Base-by-base conservation (phyloP, 2,888 invertebrate genomes). In the Drosophila ustulata region DNA sequence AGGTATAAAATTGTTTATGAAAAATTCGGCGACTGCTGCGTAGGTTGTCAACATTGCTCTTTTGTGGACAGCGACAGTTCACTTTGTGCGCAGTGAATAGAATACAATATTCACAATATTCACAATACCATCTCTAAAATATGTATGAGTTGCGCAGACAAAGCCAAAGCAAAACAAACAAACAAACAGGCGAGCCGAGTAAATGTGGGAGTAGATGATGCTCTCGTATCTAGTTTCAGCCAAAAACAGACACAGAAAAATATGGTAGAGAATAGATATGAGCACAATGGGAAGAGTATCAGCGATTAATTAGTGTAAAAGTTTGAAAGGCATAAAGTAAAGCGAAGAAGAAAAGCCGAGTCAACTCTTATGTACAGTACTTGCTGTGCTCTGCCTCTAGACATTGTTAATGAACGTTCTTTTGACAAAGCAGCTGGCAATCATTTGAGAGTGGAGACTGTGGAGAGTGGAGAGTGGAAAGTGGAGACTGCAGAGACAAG, bases 341-440 rank as follows among this genome's bases (percentile, higher is more conserved):
- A 28, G n/a, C 4, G 13, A 26, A 43, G 30, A 13, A 28, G n/a
- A 7, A 26, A 26, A 5, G 39, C 4, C 25, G 25, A 26, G 9
- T 34, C 34, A 34, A 34, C 34, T 11, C 11, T 11, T 3, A 11
- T 34, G 11, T 34, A 11, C 4, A 2, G 46, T 34, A 34, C 56
- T 46, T 46, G 45, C 13, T 34, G 13, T 9, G 26, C 46, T 7
- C n/a, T 18, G 53, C 18, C 41, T 23, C 11, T 11, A 53, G 28
- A 28, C 26, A 39, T 51, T 51, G 11, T 51, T 34, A 37, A 37
- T 37, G 51, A 51, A 37, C 25, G 28, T 46, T 58, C 47, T 47
- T 39, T 57, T 58, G 51, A 78, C 62, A 69, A 65, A 50, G 64
- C 53, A 74, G 51, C 46, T 52, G 55, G 41, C 70, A 62, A 75